These are phyloP conservation scores for Coracias cyanogaster DNA, from an alignment of 2,797 vertebrate genomes.

Conservation along the genomic window DNA sequence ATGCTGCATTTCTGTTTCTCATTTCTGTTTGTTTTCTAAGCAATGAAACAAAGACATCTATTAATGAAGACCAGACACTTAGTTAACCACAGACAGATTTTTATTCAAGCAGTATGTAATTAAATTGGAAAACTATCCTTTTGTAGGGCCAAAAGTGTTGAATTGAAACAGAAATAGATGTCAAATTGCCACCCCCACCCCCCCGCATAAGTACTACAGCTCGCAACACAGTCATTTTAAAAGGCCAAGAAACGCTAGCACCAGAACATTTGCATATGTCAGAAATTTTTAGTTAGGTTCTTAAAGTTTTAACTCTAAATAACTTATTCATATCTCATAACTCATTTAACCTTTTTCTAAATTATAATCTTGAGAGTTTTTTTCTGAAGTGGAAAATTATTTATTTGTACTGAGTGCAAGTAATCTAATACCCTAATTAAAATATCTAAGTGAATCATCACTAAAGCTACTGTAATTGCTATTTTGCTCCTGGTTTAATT, in stretches of 20 bases:
- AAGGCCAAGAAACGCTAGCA: not conserved
- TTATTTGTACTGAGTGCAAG: slow-evolving; percentile 25
- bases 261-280: not conserved
- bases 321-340: not conserved
- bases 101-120: slow-evolving; percentile 1
- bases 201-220: not conserved
- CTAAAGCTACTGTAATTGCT: not conserved
- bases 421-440: not conserved
- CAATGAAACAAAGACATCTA: not conserved
- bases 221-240: not conserved
- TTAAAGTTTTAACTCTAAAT: not conserved
- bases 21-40: not conserved
- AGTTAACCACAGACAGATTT: not conserved
- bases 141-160: not conserved
- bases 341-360: not conserved
- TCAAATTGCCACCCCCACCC: not conserved
- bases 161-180: not conserved
- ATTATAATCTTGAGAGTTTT: not conserved
- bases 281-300: not conserved
- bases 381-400: not conserved
- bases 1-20: not conserved
- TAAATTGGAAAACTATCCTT: not conserved
- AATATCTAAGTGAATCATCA: not conserved
- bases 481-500: not conserved
- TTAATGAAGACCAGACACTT: not conserved